A percentile compares a stretch with the other conserved stretches of the same genome.
Evolutionary conservation across 2,797 vertebrate genomes (phyloP).

Genomic region (Percopsis omiscomaycus): DNA sequence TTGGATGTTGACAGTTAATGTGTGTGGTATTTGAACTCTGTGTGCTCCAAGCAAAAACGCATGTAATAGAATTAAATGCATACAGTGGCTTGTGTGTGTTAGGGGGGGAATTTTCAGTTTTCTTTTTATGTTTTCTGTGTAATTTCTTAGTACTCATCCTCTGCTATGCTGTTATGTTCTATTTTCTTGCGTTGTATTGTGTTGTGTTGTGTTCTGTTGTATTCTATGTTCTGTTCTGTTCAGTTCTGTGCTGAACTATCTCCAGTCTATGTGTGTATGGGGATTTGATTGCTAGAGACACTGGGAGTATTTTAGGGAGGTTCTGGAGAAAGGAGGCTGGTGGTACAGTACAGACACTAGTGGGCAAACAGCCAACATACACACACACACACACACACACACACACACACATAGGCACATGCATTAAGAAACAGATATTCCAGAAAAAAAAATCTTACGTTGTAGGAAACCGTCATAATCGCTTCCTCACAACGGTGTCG

Average conservation of each 20-base stretch:
- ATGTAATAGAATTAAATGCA: constrained; percentile 45
- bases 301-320: constrained; percentile 74
- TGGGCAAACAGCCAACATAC: constrained; percentile 59
- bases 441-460: constrained; percentile 26
- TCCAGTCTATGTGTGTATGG: constrained; percentile 49
- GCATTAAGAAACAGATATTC: background rate
- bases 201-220: constrained; percentile 45
- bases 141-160: background rate
- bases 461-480: constrained; percentile 43
- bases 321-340: constrained; percentile 71
- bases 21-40: constrained; percentile 31
- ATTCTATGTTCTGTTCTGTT: constrained; percentile 40
- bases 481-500: constrained; percentile 36
- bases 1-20: constrained; percentile 38
- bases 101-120: background rate
- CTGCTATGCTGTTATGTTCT: background rate
- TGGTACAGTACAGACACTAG: constrained; percentile 74
- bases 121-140: no score
- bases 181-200: constrained; percentile 29
- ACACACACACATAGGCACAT: constrained; percentile 4
- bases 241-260: constrained; percentile 56
- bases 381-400: constrained; percentile 26
- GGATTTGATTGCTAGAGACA: constrained; percentile 70
- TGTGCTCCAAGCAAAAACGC: constrained; percentile 22
- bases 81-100: constrained; percentile 7